Percentiles rank a stretch among this genome's conserved stretches.
phyloP scores from a whole-genome alignment of 2,797 vertebrate genomes.

The Danio aesculapii region DNA sequence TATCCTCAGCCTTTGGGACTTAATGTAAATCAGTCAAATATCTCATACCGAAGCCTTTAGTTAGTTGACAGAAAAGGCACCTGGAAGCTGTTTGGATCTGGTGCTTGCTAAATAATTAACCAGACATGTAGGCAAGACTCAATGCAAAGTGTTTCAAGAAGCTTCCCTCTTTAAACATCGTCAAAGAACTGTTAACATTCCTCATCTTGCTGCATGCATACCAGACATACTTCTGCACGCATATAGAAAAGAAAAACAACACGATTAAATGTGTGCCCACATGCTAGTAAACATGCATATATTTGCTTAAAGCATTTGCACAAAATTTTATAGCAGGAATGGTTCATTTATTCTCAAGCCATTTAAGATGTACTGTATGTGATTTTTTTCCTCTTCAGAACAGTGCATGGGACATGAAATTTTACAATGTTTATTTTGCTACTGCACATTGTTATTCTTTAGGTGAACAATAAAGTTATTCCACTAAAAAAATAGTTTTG shows the following conservation, averaged over 20 bases:
- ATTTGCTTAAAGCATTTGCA: neutral
- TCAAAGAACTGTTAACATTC: slow-evolving; percentile 65
- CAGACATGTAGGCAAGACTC: neutral
- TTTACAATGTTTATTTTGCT: too few species aligned
- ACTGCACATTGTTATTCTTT: too few species aligned
- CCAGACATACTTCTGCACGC: slow-evolving; percentile 70
- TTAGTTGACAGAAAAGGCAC: slow-evolving; percentile 3
- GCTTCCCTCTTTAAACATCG: slow-evolving; percentile 39
- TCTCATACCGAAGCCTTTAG: neutral
- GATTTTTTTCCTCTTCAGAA: too few species aligned
- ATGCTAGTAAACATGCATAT: slow-evolving; percentile 14
- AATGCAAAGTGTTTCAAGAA: slow-evolving; percentile 1
- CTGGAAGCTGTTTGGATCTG: neutral
- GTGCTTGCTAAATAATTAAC: slow-evolving; percentile 14
- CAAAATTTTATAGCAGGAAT: neutral
- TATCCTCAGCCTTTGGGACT: neutral
- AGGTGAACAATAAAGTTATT: too few species aligned
- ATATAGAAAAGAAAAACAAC: slow-evolving; percentile 45
- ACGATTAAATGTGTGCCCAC: slow-evolving; percentile 37
- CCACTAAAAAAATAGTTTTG: too few species aligned
- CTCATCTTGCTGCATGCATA: slow-evolving; percentile 73
- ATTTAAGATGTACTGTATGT: too few species aligned
- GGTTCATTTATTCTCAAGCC: too few species aligned
- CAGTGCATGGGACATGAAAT: too few species aligned
- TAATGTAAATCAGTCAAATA: neutral